phyloP scores from a whole-genome alignment of 2,797 vertebrate species.

The Tarsius wallacei region DNA sequence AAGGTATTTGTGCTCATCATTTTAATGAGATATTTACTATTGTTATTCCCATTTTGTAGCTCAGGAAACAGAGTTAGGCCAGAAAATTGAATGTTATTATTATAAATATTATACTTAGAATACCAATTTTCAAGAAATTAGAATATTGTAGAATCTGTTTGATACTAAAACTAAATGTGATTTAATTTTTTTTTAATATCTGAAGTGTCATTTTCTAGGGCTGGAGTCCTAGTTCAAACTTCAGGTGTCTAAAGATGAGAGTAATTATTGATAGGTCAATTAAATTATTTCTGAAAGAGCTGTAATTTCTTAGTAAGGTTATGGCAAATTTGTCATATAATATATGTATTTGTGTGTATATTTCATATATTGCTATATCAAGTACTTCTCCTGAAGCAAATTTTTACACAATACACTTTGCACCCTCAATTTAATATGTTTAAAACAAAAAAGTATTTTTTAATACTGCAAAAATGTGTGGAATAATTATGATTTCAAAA shows the following conservation, averaged over 20 bases:
- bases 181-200: neutral
- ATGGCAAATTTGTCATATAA: neutral
- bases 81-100: neutral
- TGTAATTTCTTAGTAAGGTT: constrained; percentile 10
- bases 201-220: neutral
- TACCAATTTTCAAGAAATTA: neutral
- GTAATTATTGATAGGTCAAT: neutral
- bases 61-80: neutral
- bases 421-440: neutral
- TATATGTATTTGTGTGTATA: no score
- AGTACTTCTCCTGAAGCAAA: neutral
- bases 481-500: neutral
- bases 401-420: neutral
- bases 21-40: neutral
- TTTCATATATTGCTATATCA: neutral
- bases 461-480: neutral
- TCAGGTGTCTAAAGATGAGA: neutral
- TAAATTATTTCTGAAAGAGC: neutral
- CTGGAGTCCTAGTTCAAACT: neutral
- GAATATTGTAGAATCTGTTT: neutral
- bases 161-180: neutral
- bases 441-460: neutral
- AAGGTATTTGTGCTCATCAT: neutral
- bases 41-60: neutral
- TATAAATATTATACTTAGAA: neutral